A percentile compares a stretch with the other conserved stretches of the same genome.
phyloP scores from a whole-genome alignment of 92 coral and sea anemone species.

The Zoanthus gigantus region DNA sequence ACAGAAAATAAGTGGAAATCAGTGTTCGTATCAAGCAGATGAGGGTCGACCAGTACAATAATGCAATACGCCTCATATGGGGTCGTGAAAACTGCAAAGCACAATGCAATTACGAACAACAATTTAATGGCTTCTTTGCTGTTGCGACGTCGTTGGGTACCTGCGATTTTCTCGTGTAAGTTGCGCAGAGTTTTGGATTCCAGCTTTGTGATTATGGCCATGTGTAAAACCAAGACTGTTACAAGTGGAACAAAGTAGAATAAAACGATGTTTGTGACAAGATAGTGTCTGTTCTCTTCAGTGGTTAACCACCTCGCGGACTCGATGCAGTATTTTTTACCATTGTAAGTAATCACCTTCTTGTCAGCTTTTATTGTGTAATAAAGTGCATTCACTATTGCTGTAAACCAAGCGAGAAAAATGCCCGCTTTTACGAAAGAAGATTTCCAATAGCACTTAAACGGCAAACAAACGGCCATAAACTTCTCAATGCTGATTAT shows the following conservation, averaged over 20 bases:
- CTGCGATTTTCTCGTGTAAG: neutral
- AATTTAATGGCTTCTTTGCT: constrained; percentile 23
- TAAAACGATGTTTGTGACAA: constrained; percentile 3
- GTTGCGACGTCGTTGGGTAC: neutral
- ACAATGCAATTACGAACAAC: constrained; percentile 12
- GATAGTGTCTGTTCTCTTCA: neutral
- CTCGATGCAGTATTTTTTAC: neutral
- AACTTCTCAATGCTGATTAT: constrained; percentile 32
- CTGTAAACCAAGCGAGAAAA: constrained; percentile 16
- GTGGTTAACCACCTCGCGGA: neutral
- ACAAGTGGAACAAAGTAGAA: constrained; percentile 1
- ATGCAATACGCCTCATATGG: constrained; percentile 19
- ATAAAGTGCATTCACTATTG: neutral
- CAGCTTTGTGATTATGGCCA: neutral
- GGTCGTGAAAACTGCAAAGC: constrained; percentile 37
- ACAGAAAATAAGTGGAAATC: constrained; percentile 22
- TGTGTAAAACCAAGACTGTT: constrained; percentile 1
- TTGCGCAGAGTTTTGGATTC: neutral
- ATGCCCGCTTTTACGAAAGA: constrained; percentile 36
- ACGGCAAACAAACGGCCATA: constrained; percentile 32
- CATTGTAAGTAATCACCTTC: neutral
- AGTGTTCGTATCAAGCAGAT: neutral
- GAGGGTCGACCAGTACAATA: neutral
- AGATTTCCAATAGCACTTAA: constrained; percentile 21
- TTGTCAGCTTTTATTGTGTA: constrained; percentile 21